These are phyloP conservation scores for Hemicrepidius hirtus DNA, from an alignment of 2,888 invertebrate species.

Conservation along the genomic window DNA sequence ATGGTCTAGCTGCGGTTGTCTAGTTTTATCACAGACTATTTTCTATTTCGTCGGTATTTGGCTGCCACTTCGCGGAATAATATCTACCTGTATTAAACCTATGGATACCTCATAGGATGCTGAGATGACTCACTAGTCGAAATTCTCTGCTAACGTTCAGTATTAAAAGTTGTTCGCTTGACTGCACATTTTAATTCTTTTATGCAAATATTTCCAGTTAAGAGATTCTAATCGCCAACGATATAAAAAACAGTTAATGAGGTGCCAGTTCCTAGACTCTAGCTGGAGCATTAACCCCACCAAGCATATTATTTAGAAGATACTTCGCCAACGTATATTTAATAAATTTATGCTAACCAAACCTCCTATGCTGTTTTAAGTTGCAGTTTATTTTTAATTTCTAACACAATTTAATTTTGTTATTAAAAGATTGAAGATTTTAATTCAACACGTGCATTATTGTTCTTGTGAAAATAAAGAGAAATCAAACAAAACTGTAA, in stretches of 20 bases:
- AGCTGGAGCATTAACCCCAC: constrained; percentile 13
- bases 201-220: constrained; percentile 15
- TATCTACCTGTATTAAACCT: background rate
- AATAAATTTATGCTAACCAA: background rate
- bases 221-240: constrained; percentile 20
- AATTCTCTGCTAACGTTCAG: background rate
- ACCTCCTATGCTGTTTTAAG: background rate
- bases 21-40: background rate
- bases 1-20: constrained; percentile 1
- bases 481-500: too few species aligned
- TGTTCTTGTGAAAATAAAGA: too few species aligned
- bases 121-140: background rate
- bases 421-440: too few species aligned
- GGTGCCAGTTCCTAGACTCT: constrained; percentile 20
- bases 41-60: background rate
- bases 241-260: constrained; percentile 22
- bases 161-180: constrained; percentile 12
- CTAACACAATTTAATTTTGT: too few species aligned
- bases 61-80: background rate
- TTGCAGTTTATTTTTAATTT: too few species aligned
- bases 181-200: constrained; percentile 26
- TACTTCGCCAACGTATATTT: constrained; percentile 11
- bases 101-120: too few species aligned
- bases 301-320: background rate
- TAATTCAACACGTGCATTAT: too few species aligned